phyloP scores from a whole-genome alignment of 1,140 invertebrate species.

The Xylocopa sonorina region DNA sequence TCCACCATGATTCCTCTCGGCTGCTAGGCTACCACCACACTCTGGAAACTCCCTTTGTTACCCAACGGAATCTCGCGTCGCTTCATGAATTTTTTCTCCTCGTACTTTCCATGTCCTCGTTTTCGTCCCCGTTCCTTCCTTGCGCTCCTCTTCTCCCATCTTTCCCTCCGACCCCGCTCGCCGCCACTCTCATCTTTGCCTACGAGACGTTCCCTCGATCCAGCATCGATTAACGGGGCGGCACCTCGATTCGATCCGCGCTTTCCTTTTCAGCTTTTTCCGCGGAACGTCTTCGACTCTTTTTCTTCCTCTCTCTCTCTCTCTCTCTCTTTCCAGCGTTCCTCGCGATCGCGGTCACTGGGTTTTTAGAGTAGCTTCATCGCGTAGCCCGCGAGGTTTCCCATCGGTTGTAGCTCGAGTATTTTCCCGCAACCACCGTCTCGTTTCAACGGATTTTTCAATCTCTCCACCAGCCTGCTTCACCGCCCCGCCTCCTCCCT shows the following conservation, averaged over 20 bases:
- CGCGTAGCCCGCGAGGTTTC: not conserved
- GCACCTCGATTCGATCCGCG: not conserved
- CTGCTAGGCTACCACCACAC: slow-evolving; percentile 1
- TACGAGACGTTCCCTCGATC: not conserved
- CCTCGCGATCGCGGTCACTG: slow-evolving; percentile 15
- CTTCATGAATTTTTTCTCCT: slow-evolving; percentile 53
- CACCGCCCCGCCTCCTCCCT: not conserved
- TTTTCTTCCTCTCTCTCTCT: too few relatives aligned
- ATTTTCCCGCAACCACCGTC: not conserved
- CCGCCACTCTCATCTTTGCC: rapidly evolving
- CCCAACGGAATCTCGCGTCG: slow-evolving; percentile 40
- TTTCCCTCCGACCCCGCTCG: not conserved
- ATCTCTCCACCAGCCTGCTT: too few relatives aligned
- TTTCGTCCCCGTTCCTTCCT: not conserved
- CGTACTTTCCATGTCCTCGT: slow-evolving; percentile 33
- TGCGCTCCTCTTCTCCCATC: not conserved
- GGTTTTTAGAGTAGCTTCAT: slow-evolving; percentile 5
- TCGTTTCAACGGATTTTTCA: not conserved
- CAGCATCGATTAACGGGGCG: not conserved
- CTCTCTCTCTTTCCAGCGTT: not conserved
- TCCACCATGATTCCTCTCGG: slow-evolving; percentile 43
- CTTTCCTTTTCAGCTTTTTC: slow-evolving; percentile 14
- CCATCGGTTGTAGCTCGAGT: not conserved
- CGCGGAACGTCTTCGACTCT: not conserved
- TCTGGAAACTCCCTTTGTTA: slow-evolving; percentile 37